A percentile compares a stretch with the other conserved stretches of the same genome.
These are phyloP conservation scores for Pseudorhiza aurosa DNA, from an alignment of 30 jellyfish, hydroid and myxozoan genomes.

Conservation along the genomic window DNA sequence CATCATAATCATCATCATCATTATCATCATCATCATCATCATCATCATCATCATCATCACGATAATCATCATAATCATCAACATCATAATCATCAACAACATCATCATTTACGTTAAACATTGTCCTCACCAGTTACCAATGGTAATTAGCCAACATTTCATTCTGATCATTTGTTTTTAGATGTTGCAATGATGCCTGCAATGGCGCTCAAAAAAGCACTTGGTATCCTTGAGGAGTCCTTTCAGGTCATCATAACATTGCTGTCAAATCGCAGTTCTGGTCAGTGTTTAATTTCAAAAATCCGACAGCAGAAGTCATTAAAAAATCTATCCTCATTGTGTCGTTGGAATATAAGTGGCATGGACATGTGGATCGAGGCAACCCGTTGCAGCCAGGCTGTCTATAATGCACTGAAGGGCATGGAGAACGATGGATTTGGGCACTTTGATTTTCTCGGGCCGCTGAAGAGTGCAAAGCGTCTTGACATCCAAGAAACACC, in stretches of 20 bases:
- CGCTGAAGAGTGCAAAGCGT: constrained; percentile 48
- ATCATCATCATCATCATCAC: constrained; percentile 4
- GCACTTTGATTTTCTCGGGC: constrained; percentile 48
- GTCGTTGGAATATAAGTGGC: constrained; percentile 63
- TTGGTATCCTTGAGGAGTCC: constrained; percentile 34
- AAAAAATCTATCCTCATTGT: constrained; percentile 23
- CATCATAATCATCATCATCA: neutral
- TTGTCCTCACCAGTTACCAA: neutral
- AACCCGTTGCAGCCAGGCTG: constrained; percentile 46
- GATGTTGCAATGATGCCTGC: constrained; percentile 43
- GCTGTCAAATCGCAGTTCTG: constrained; percentile 35
- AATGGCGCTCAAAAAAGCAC: constrained; percentile 15
- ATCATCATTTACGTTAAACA: neutral
- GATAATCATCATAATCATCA: neutral
- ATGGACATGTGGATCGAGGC: constrained; percentile 62
- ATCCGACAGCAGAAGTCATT: constrained; percentile 8
- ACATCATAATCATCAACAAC: too few relatives aligned
- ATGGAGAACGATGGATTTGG: constrained; percentile 45
- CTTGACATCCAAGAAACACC: constrained; percentile 55
- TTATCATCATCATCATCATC: neutral
- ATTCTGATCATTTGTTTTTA: neutral
- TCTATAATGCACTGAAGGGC: constrained; percentile 48
- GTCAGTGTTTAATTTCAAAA: constrained; percentile 3
- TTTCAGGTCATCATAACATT: constrained; percentile 35
- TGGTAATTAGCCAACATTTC: neutral